Evolutionary conservation across 2,113 vertebrate genomes (phyloP), one percentile per base, ranked within the genome.

Genomic region (Lontra canadensis): DNA sequence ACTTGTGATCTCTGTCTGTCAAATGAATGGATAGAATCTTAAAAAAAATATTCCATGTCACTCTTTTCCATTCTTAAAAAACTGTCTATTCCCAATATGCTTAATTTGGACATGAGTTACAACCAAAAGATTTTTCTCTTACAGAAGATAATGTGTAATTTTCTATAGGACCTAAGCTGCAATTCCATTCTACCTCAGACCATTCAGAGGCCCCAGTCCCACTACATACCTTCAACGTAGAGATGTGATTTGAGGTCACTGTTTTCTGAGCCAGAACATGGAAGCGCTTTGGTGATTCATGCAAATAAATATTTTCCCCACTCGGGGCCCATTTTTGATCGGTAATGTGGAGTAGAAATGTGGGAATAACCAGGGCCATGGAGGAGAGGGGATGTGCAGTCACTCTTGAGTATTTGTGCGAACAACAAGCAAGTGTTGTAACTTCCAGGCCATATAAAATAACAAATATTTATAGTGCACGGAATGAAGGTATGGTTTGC

Each of bases 221-320:
- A 11, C 10, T 79, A 20, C 23, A 23, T 52, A 49, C 65, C 25
- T 44, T 59, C 74, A 74, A 81, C 31, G 4, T 44, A 91, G 47
- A 87, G 6, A 34, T 44, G 14, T 34, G 42, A 83, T 94, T 93
- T 84, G 52, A 63, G 26, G 42, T 15, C 18, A 42, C 52, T 85
- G 2, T 13, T 26, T 96, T 95, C 85, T 71, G 21, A 87, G 61
- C 26, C 34, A 69, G 11, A 84, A 36, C 47, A 87, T 42, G 73
- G n/a, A 57, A 84, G 52, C 49, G 25, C 39, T 87, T 97, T 95
- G 85, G 21, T 61, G 88, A 89, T 79, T 74, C 63, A 65, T 89
- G 23, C n/a, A 83, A 95, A 90, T 26, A 92, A 84, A 26, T 74
- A 26, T 49, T 69, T 63, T 57, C 65, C 6, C 26, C 15, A 65